Base-by-base conservation (phyloP, 2,113 vertebrate species). In the Gopherus flavomarginatus region DNA sequence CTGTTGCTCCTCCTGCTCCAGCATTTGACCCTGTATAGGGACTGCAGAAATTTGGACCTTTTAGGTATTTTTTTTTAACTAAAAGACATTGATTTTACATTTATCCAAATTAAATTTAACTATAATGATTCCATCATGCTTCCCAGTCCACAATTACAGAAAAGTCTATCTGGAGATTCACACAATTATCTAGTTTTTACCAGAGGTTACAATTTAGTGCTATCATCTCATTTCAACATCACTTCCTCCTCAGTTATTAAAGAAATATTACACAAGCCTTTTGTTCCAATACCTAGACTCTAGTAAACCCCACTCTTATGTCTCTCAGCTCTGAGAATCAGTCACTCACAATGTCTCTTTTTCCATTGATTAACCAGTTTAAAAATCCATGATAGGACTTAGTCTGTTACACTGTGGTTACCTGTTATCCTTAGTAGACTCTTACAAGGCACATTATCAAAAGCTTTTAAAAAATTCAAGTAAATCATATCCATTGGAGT, bases 351-450 rank as follows among this genome's bases (percentile, higher is more conserved):
- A 1, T 72, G 35, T 83, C 56, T 62, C 1, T 1, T 78, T 92
- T 89, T 19, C 5, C 72, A 53, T 11, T 79, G 4, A 79, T 86
- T 83, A 82, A 38, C 6, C 7, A 24, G 11, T 92, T 89, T 19
- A 89, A 93, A 94, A 93, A 89, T 69, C 49, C 77, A 2, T 72
- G 13, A 24, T 19, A 93, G 59, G 24, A 59, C 4, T 38, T 87
- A 85, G 17, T 1, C 3, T 81, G 87, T 86, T 83, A 19, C 62
- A 31, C 85, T 79, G 24, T 49, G 78, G 4, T 10, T 95, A 81
- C 50, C 26, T 2, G 11, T 56, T 59, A 56, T 83, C 16, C 88
- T 10, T 72, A 81, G 59, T 19, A 19, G 82, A 29, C 1, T 62
- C 69, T 59, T 69, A n/a, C 38, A 2, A 77, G n/a, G 0, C 2